phyloP scores from a whole-genome alignment of 2,113 vertebrate species.

The Pseudorectes ferrugineus region DNA sequence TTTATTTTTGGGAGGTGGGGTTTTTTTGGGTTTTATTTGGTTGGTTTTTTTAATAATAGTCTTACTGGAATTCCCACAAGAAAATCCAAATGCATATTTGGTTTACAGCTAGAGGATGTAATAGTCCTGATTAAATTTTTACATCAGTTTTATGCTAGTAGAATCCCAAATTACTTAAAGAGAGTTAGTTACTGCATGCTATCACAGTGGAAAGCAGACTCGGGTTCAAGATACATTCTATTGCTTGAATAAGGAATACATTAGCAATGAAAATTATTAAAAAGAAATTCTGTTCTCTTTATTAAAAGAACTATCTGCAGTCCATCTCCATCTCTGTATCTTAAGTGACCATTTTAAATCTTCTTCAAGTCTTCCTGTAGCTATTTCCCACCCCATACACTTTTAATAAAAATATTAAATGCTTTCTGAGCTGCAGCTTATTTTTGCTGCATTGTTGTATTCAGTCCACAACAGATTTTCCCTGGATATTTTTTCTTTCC shows the following conservation, averaged over 20 bases:
- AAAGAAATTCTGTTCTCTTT: not conserved
- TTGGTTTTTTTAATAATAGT: not conserved
- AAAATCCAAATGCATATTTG: not conserved
- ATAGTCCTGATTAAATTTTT: not conserved
- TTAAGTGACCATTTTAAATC: not conserved
- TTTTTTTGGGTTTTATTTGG: rapidly evolving
- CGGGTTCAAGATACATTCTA: not conserved
- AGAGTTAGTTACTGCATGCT: not conserved
- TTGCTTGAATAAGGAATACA: not conserved
- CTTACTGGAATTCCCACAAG: not conserved
- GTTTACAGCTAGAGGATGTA: not conserved
- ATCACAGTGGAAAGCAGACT: not conserved
- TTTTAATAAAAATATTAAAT: not conserved
- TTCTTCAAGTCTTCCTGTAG: not conserved
- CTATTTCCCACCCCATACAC: not conserved
- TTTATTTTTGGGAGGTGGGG: too few species aligned
- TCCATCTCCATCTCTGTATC: not conserved
- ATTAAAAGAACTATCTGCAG: not conserved
- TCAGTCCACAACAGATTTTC: not conserved
- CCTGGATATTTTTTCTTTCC: not conserved
- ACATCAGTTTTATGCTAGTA: not conserved
- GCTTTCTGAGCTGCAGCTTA: not conserved
- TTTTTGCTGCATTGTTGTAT: not conserved
- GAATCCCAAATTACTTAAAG: not conserved
- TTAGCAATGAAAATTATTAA: not conserved